Percentiles rank a stretch among this genome's conserved stretches.
Conservation (phyloP, 2,113 vertebrate species). For the Myrmecobius fasciatus region DNA sequence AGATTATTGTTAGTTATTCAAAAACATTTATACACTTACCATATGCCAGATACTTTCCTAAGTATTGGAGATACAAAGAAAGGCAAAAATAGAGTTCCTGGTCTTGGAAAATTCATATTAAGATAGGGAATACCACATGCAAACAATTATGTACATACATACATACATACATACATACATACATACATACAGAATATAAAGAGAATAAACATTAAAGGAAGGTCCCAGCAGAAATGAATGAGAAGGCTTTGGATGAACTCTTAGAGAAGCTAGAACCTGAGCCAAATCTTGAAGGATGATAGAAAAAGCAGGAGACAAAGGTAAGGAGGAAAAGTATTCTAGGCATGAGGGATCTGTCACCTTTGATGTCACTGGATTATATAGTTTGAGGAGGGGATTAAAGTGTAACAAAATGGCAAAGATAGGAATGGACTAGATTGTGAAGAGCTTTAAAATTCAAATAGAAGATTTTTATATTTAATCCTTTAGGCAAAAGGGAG, state of each 20-base stretch:
- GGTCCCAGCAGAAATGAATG: neutral
- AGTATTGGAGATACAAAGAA: neutral
- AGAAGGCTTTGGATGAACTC: neutral
- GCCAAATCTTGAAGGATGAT: neutral
- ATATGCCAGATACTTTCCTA: neutral
- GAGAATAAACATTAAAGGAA: neutral
- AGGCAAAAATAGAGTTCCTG: neutral
- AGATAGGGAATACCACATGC: neutral
- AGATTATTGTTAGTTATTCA: neutral
- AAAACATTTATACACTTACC: neutral
- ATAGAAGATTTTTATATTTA: neutral
- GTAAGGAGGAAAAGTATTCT: neutral
- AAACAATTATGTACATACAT: neutral
- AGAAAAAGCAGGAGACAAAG: neutral
- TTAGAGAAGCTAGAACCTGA: neutral
- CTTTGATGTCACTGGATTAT: neutral
- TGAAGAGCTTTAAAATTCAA: neutral
- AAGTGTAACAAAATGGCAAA: neutral
- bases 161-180: neutral
- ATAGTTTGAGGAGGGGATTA: neutral
- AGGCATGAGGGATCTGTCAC: neutral
- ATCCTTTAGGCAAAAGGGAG: neutral
- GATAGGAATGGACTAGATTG: neutral
- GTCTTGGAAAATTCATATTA: neutral
- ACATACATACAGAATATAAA: neutral